Evolutionary conservation across 2,113 vertebrate genomes (phyloP).

Genomic region (Hirundichthys speculiger): DNA sequence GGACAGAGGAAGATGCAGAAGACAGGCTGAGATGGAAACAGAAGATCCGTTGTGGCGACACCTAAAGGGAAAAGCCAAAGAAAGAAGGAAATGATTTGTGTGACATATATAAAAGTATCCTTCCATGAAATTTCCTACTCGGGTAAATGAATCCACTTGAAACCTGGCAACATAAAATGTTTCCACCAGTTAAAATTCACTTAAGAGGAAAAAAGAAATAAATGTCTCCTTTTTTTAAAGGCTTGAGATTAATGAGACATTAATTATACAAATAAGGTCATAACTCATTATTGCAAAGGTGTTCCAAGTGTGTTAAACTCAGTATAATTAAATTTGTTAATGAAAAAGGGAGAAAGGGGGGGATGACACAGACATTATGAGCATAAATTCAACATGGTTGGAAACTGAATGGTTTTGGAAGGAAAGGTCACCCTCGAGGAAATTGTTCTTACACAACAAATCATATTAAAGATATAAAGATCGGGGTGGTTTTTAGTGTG

Average conservation of each 20-base stretch:
- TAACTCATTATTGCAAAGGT: slow-evolving; percentile 37
- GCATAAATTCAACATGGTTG: background rate
- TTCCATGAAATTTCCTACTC: slow-evolving; percentile 14
- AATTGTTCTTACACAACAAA: background rate
- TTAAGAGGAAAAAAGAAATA: slow-evolving; percentile 44
- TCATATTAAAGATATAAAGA: background rate
- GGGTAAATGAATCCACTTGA: slow-evolving; percentile 31
- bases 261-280: slow-evolving; percentile 61
- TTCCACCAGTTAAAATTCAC: slow-evolving; percentile 58
- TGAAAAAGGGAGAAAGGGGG: slow-evolving; percentile 13
- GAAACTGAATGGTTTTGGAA: background rate
- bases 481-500: background rate
- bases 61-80: no score
- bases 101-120: no score
- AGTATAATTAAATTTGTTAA: slow-evolving; percentile 37
- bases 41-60: no score
- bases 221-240: slow-evolving; percentile 44
- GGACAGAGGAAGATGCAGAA: no score
- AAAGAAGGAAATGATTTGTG: no score
- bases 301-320: slow-evolving; percentile 15
- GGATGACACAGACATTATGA: background rate
- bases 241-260: slow-evolving; percentile 49
- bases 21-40: no score
- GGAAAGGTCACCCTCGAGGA: background rate
- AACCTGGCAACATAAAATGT: slow-evolving; percentile 47